Percentiles rank a stretch among this genome's conserved stretches.
phyloP scores from a whole-genome alignment of 2,888 invertebrate genomes.

The Yponomeuta plumbellus region DNA sequence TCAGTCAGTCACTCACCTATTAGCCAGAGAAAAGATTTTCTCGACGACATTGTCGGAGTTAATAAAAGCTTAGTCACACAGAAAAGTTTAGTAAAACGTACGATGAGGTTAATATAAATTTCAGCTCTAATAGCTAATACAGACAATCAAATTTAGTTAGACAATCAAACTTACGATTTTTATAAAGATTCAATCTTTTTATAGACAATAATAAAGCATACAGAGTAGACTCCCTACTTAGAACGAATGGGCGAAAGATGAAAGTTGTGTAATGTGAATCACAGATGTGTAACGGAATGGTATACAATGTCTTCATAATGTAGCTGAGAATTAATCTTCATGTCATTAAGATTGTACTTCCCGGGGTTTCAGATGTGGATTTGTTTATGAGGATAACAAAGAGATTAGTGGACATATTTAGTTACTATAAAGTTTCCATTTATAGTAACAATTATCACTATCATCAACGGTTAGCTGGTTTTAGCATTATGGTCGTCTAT shows the following conservation, averaged over 20 bases:
- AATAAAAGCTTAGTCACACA: not conserved
- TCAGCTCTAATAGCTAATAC: no score
- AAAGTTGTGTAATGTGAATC: constrained; percentile 15
- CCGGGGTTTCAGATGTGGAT: not conserved
- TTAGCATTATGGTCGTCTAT: no score
- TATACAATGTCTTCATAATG: not conserved
- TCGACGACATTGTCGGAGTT: no score
- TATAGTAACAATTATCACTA: no score
- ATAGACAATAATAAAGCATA: no score
- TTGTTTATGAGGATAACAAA: not conserved
- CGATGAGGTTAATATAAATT: not conserved
- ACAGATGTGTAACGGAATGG: constrained; percentile 12
- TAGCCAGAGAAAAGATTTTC: no score
- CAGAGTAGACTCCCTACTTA: not conserved
- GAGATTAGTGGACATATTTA: not conserved
- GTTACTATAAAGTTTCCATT: no score
- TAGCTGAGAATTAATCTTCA: constrained; percentile 1
- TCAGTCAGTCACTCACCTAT: no score
- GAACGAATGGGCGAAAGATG: constrained; percentile 14
- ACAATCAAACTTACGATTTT: no score
- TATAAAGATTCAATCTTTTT: no score
- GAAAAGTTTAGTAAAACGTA: not conserved
- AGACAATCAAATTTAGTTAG: no score
- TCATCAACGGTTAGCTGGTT: no score
- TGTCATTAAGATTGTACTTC: constrained; percentile 3